These are phyloP conservation scores for Zaprionus obscuricornis DNA, from an alignment of 2,888 invertebrate genomes.

Conservation along the genomic window DNA sequence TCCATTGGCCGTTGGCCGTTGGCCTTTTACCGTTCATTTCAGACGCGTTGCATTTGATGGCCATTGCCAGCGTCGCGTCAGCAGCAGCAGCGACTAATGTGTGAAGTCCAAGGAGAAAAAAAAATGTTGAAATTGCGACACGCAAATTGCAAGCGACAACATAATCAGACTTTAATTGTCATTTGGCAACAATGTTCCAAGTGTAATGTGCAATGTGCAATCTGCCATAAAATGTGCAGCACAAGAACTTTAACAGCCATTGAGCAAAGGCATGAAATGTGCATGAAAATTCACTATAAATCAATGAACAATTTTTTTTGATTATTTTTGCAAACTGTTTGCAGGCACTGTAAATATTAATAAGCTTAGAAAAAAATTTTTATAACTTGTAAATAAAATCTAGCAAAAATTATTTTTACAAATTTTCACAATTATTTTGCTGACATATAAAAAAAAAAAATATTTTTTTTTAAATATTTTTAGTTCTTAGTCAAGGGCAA, in stretches of 20 bases:
- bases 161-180: slow-evolving; percentile 75
- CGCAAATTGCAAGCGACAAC: slow-evolving; percentile 71
- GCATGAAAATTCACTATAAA: too few species aligned
- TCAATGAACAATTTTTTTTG: too few species aligned
- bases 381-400: neutral
- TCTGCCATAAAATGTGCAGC: too few species aligned
- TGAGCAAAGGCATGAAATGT: too few species aligned
- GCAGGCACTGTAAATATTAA: too few species aligned
- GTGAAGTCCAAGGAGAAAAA: neutral
- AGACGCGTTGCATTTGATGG: slow-evolving; percentile 29
- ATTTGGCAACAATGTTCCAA: slow-evolving; percentile 43
- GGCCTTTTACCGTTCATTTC: slow-evolving; percentile 70
- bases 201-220: too few species aligned
- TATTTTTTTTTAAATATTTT: neutral
- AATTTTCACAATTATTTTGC: neutral
- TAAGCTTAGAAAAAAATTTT: neutral
- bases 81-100: slow-evolving; percentile 34
- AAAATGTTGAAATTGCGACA: slow-evolving; percentile 51
- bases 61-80: slow-evolving; percentile 21
- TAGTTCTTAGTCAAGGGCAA: slow-evolving; percentile 27
- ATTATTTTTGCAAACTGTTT: neutral
- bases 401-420: neutral
- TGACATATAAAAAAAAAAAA: neutral
- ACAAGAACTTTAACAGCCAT: too few species aligned
- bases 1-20: slow-evolving; percentile 52